phyloP scores from a whole-genome alignment of 2,888 invertebrate species.

The Tetropium fuscum region DNA sequence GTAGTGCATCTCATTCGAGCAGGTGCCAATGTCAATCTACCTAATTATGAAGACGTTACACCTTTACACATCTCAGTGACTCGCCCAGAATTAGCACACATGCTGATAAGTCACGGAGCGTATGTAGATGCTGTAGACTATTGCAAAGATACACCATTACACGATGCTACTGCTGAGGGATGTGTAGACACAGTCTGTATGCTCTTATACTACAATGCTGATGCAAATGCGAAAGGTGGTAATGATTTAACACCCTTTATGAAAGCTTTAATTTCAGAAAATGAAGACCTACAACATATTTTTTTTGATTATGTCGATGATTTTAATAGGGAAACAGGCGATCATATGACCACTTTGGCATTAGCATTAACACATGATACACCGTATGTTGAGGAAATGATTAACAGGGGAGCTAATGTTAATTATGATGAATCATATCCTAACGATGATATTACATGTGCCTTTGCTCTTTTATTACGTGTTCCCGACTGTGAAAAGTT shows the following conservation, averaged over 20 bases:
- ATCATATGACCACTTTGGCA: slow-evolving; percentile 44
- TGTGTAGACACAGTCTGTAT: slow-evolving; percentile 50
- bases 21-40: slow-evolving; percentile 49
- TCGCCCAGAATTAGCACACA: slow-evolving; percentile 39
- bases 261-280: slow-evolving; percentile 42
- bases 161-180: slow-evolving; percentile 43
- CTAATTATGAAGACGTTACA: slow-evolving; percentile 43
- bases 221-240: slow-evolving; percentile 39
- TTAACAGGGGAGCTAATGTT: slow-evolving; percentile 48
- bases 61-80: slow-evolving; percentile 51
- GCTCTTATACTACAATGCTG: slow-evolving; percentile 54
- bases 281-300: slow-evolving; percentile 39
- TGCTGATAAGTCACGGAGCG: slow-evolving; percentile 51
- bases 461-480: slow-evolving; percentile 35
- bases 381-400: slow-evolving; percentile 46
- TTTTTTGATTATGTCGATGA: slow-evolving; percentile 50
- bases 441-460: slow-evolving; percentile 23
- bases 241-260: slow-evolving; percentile 50
- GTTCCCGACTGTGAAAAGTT: slow-evolving; percentile 44
- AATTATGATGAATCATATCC: slow-evolving; percentile 26
- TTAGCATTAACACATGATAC: slow-evolving; percentile 44
- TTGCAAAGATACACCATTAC: slow-evolving; percentile 49
- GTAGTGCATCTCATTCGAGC: slow-evolving; percentile 44
- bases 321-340: slow-evolving; percentile 40
- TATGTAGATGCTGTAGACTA: slow-evolving; percentile 48